Base-by-base conservation (phyloP, 2,113 vertebrate species). In the Calidris pygmaea region DNA sequence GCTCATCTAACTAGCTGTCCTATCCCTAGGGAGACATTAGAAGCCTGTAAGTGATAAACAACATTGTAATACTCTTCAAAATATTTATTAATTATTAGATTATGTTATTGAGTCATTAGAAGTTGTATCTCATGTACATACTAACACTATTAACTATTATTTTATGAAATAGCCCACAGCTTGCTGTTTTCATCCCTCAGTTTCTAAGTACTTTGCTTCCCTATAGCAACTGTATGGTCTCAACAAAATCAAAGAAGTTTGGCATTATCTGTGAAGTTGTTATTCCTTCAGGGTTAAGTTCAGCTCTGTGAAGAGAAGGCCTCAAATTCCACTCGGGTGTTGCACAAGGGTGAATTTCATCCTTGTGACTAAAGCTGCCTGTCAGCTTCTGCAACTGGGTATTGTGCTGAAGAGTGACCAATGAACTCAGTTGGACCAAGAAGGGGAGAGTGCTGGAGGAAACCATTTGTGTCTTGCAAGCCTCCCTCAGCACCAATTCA, bases 1-100 rank as follows among this genome's bases (percentile, higher is more conserved):
- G 30, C 85, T 91, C 58, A 89, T 89, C 70, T 93, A 92, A 89
- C 62, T 70, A 82, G 65, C 72, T 94, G 70, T 72, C 81, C 74
- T 65, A n/a, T n/a, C n/a, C 37, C 63, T n/a, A 74, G n/a, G 60
- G 75, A 95, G 50, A 47, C 90, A 65, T 85, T 59, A 91, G 72
- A 94, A 96, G 45, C 35, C 56, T 68, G 0, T 34, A 78, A 92
- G 77, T 23, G 35, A 87, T 90, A 87, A 71, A 82, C 32, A 82
- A 58, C 43, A 80, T 18, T 4, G 1, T 82, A 88, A 80, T 63
- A 60, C 30, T 86, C 35, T 73, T 92, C 22, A 88, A 93, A 70
- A 73, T 62, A 80, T 89, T 80, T 94, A 94, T 95, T 95, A 92
- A 93, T 85, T 95, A 88, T 16, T 6, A 30, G 37, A 81, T 76